A percentile compares a stretch with the other conserved stretches of the same genome.
These are phyloP conservation scores for Taenaris catops DNA, from an alignment of 2,888 invertebrate species.

Conservation along the genomic window DNA sequence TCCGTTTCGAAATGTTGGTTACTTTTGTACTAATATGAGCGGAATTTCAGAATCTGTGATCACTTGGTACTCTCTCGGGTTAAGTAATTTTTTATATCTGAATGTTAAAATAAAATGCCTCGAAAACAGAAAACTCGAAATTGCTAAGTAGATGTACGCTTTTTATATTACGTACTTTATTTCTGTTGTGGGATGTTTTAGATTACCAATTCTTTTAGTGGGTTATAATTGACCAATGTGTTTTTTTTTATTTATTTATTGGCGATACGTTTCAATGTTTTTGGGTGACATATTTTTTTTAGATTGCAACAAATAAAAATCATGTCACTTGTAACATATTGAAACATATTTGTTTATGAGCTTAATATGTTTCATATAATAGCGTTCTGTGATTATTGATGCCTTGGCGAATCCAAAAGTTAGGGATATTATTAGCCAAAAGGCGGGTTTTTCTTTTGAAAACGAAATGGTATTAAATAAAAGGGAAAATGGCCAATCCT, in stretches of 20 bases:
- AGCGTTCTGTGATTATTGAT: conserved; percentile 63
- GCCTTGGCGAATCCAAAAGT: conserved; percentile 53
- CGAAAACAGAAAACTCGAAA: conserved; percentile 48
- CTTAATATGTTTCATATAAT: conserved; percentile 40
- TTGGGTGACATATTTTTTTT: too few species aligned
- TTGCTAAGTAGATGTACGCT: conserved; percentile 42
- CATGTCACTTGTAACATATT: conserved; percentile 25
- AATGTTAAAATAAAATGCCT: conserved; percentile 45
- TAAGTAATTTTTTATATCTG: conserved; percentile 68
- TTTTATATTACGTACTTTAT: conserved; percentile 37
- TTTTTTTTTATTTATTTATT: conserved; percentile 16
- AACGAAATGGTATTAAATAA: conserved; percentile 18
- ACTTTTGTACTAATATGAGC: conserved; percentile 64
- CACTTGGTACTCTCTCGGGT: conserved; percentile 77
- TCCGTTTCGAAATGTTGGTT: conserved; percentile 64
- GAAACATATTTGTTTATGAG: conserved; percentile 19
- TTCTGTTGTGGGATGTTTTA: conserved; percentile 39
- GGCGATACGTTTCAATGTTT: neutral
- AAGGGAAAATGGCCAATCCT: conserved; percentile 29
- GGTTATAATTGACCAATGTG: conserved; percentile 33
- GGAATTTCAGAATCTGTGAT: conserved; percentile 76
- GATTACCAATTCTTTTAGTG: conserved; percentile 31
- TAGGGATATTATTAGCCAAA: conserved; percentile 46
- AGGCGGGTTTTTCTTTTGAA: conserved; percentile 37
- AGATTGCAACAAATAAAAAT: conserved; percentile 6